Base-by-base conservation (phyloP, 2,888 invertebrate species). In the Phrixothrix hirtus region DNA sequence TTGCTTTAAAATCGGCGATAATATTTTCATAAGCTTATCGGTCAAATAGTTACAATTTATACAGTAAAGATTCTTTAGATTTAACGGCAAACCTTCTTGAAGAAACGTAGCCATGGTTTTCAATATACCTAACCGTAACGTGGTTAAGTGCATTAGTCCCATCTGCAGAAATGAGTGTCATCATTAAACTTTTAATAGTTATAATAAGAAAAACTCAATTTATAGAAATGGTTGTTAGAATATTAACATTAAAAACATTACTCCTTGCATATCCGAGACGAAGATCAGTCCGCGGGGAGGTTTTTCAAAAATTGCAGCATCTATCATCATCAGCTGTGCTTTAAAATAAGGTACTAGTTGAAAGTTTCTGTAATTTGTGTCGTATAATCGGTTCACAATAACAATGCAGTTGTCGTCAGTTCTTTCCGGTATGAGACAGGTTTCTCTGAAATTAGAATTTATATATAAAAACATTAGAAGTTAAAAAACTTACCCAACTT, bases 221-320 rank as follows among this genome's bases (percentile, higher is more conserved):
- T n/a, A n/a, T n/a, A n/a, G n/a, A n/a, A n/a, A 11, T 1, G 12
- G 26, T 16, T 27, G 11, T 5, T 2, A 11, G 10, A 16, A 9
- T 13, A 9, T 7, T 21, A 5, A 21, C 12, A 1, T 1, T 12
- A 15, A 2, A 13, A 85, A 70, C 48, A 78, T 78, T 0, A 84
- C 84, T 0, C 84, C 85, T 25, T 75, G 74, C 82, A 87, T 85
- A 67, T 88, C 87, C 57, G 86, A 83, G 0, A 88, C 75, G 64
- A 87, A 83, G 21, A 87, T 77, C 55, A 83, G 79, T 0, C 87
- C 87, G 0, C 81, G 79, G 6, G 80, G 79, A 2, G 44, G 85
- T 1, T 82, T 74, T 38, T 78, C 77, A 61, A 77, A 75, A 0
- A 85, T 69, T 48, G 81, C 81, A 12, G 79, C 77, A 66, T 86